These are phyloP conservation scores for Nymphalis c-album DNA, from an alignment of 2,888 invertebrate genomes.

Conservation along the genomic window DNA sequence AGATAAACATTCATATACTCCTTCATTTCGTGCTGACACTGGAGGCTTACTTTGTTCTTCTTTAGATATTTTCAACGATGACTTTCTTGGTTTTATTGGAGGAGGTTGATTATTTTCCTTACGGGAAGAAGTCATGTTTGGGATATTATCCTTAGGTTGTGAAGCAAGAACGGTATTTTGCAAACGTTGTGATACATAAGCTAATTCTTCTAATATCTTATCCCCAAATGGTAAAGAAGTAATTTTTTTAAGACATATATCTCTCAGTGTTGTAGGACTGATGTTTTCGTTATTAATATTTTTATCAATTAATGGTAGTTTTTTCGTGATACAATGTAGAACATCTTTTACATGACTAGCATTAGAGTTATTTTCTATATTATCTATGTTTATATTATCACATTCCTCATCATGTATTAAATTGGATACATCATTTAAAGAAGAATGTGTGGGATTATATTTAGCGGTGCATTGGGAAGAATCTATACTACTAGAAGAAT, in stretches of 20 bases:
- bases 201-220: constrained; percentile 85
- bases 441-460: constrained; percentile 83
- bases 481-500: constrained; percentile 83
- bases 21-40: constrained; percentile 80
- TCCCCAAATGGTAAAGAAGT: constrained; percentile 86
- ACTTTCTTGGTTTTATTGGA: constrained; percentile 69
- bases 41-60: constrained; percentile 77
- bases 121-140: constrained; percentile 31
- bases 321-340: constrained; percentile 60
- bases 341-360: constrained; percentile 71
- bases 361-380: constrained; percentile 43
- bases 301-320: constrained; percentile 4
- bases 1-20: constrained; percentile 85
- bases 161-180: constrained; percentile 53
- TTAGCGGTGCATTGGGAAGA: constrained; percentile 87
- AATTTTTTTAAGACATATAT: constrained; percentile 84
- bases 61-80: constrained; percentile 67
- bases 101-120: constrained; percentile 60
- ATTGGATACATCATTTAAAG: constrained; percentile 82
- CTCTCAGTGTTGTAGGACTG: constrained; percentile 80
- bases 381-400: constrained; percentile 46
- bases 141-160: constrained; percentile 19
- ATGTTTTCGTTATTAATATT: not conserved
- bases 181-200: constrained; percentile 82
- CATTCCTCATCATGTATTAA: constrained; percentile 73